Evolutionary conservation across 2,797 vertebrate genomes (phyloP), one percentile per base, ranked within the genome.

Genomic region (Caiman crocodilus): DNA sequence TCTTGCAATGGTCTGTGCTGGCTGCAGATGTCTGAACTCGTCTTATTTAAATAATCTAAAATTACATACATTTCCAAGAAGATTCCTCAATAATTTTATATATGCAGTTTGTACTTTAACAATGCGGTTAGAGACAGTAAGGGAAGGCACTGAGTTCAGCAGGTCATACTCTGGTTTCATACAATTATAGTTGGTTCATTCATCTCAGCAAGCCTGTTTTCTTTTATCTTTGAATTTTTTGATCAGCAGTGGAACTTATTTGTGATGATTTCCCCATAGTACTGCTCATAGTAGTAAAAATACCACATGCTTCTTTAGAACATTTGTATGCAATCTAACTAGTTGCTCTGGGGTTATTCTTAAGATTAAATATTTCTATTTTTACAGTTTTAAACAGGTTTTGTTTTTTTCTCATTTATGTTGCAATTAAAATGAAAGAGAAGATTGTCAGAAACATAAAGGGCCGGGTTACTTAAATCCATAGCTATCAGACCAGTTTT

Each of bases 221-320:
- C 57, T 90, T 96, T 85, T 79, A 85, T 85, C 71, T 93, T 85
- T 6, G 1, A 30, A 5, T 79, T 80, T 94, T 93, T 79, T 77
- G 56, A 75, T 90, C 61, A 55, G 59, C 81, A 84, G 79, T 63
- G 64, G 82, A 71, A 81, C 50, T 56, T 83, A 32, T 85, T 93
- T 92, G 87, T 92, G 23, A 65, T 94, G 80, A 91, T 95, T 95
- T 95, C 92, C 88, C 89, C 79, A 64, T 88, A 30, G 93, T 93
- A 50, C 65, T 82, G 30, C 87, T 90, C 61, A 77, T 93, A 67
- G 2, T 58, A 23, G 73, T 93, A 85, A n/a, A n/a, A 55, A 26
- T 83, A 85, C 83, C 82, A 81, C 80, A 88, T 0, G 0, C 15
- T 6, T 92, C 73, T 12, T 71, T 55, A 82, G 69, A 32, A 90